phyloP scores from a whole-genome alignment of 1,140 invertebrate genomes.

The Hycleus phaleratus region DNA sequence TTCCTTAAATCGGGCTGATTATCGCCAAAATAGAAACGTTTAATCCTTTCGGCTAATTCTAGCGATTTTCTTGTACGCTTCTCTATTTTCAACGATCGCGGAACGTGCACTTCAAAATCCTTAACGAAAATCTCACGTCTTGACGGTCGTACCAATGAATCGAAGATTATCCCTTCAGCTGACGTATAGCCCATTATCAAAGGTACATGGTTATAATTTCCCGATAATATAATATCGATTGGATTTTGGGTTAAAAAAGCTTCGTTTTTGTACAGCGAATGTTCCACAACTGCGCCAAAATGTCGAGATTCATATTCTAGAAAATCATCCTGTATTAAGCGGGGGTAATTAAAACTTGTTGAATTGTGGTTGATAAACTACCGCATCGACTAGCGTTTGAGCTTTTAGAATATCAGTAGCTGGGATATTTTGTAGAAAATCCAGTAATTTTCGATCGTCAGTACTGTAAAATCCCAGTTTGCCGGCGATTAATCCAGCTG shows the following conservation, averaged over 20 bases:
- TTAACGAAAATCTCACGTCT: slow-evolving; percentile 33
- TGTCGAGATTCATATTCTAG: slow-evolving; percentile 5
- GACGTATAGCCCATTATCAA: slow-evolving; percentile 51
- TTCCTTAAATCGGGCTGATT: not conserved
- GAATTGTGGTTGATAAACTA: too few relatives aligned
- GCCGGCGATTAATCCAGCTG: not conserved
- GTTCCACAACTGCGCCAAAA: slow-evolving; percentile 43
- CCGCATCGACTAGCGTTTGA: slow-evolving; percentile 9
- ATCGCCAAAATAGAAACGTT: not conserved
- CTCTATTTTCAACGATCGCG: slow-evolving; percentile 21
- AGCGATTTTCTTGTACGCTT: not conserved
- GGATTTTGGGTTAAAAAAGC: slow-evolving; percentile 40
- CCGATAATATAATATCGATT: slow-evolving; percentile 35
- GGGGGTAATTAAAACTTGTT: too few relatives aligned
- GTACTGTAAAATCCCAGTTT: not conserved
- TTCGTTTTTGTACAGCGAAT: slow-evolving; percentile 29
- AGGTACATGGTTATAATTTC: slow-evolving; percentile 48
- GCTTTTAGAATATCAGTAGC: slow-evolving; percentile 37
- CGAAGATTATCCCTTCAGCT: slow-evolving; percentile 47
- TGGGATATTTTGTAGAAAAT: slow-evolving; percentile 43
- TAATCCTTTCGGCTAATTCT: not conserved
- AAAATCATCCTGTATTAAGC: not conserved
- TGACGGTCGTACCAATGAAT: slow-evolving; percentile 4
- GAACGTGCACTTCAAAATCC: slow-evolving; percentile 38
- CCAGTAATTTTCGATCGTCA: slow-evolving; percentile 14